These are phyloP conservation scores for Sphaeridia pumilis DNA, from an alignment of 2,888 invertebrate genomes.

Conservation along the genomic window DNA sequence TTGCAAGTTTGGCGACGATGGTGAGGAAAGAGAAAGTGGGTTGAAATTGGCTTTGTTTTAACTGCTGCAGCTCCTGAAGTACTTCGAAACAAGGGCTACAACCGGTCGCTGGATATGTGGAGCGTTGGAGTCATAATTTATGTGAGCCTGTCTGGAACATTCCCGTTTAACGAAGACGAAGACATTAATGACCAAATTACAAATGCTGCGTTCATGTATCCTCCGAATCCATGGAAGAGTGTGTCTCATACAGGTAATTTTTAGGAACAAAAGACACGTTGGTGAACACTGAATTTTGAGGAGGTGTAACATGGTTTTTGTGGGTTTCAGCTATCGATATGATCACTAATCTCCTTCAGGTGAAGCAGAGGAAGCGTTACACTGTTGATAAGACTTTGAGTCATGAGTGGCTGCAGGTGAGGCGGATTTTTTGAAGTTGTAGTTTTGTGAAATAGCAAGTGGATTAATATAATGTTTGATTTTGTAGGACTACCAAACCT, in stretches of 20 bases:
- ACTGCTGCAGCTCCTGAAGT: slow-evolving; percentile 76
- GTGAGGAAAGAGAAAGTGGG: too few relatives aligned
- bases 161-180: slow-evolving; percentile 99
- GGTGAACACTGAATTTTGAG: slow-evolving; percentile 1
- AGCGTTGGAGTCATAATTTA: slow-evolving; percentile 98
- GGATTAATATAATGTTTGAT: slow-evolving; percentile 12
- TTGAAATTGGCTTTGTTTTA: not conserved
- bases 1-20: too few relatives aligned
- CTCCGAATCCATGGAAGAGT: slow-evolving; percentile 93
- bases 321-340: slow-evolving; percentile 78
- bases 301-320: slow-evolving; percentile 9
- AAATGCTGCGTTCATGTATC: slow-evolving; percentile 99
- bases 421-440: slow-evolving; percentile 11
- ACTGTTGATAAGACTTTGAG: slow-evolving; percentile 91
- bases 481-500: slow-evolving; percentile 71
- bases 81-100: slow-evolving; percentile 95
- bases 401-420: slow-evolving; percentile 91
- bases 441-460: not conserved
- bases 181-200: slow-evolving; percentile 99
- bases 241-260: slow-evolving; percentile 72
- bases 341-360: slow-evolving; percentile 94
- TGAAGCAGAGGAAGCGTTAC: slow-evolving; percentile 84
- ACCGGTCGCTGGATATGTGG: slow-evolving; percentile 94
- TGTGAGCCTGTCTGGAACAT: slow-evolving; percentile 95
- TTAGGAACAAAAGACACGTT: not conserved